Evolutionary conservation across 1,140 invertebrate genomes (phyloP).

Genomic region (Panagrolaimus sp.): DNA sequence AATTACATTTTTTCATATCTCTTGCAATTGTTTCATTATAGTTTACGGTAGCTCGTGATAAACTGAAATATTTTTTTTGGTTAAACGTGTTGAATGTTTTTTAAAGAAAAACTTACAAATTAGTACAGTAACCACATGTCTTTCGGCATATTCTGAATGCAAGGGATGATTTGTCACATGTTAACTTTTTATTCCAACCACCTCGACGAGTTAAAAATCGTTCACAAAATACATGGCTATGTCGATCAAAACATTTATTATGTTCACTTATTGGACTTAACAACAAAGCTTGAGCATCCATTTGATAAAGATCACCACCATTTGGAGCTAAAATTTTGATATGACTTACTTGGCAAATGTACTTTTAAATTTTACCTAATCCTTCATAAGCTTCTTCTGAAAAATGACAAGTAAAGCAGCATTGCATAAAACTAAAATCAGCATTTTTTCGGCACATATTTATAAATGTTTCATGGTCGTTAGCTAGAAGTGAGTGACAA

Average conservation of each 20-base stretch:
- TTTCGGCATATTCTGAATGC: slow-evolving; percentile 41
- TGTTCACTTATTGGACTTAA: slow-evolving; percentile 12
- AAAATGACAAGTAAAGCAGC: slow-evolving; percentile 39
- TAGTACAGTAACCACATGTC: slow-evolving; percentile 41
- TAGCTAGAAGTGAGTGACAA: slow-evolving; percentile 32
- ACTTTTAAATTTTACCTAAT: background rate
- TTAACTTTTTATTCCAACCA: slow-evolving; percentile 26
- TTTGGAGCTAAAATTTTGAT: background rate
- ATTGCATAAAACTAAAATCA: slow-evolving; percentile 40
- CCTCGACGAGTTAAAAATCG: slow-evolving; percentile 27
- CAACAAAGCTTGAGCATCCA: slow-evolving; percentile 26
- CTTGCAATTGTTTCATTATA: slow-evolving; percentile 30
- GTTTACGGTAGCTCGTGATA: slow-evolving; percentile 25
- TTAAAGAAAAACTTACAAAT: slow-evolving; percentile 19
- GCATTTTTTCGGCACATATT: slow-evolving; percentile 30
- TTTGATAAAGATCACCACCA: slow-evolving; percentile 23
- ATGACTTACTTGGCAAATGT: background rate
- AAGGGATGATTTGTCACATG: slow-evolving; percentile 31
- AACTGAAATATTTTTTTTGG: slow-evolving; percentile 7
- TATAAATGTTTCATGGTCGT: slow-evolving; percentile 29
- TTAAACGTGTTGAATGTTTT: too few relatives aligned
- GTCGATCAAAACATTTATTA: slow-evolving; percentile 31
- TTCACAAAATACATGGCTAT: slow-evolving; percentile 32
- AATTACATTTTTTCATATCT: slow-evolving; percentile 24
- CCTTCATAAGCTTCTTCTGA: slow-evolving; percentile 18